phyloP scores from a whole-genome alignment of 2,797 vertebrate species.

The Sarcophilus harrisii region DNA sequence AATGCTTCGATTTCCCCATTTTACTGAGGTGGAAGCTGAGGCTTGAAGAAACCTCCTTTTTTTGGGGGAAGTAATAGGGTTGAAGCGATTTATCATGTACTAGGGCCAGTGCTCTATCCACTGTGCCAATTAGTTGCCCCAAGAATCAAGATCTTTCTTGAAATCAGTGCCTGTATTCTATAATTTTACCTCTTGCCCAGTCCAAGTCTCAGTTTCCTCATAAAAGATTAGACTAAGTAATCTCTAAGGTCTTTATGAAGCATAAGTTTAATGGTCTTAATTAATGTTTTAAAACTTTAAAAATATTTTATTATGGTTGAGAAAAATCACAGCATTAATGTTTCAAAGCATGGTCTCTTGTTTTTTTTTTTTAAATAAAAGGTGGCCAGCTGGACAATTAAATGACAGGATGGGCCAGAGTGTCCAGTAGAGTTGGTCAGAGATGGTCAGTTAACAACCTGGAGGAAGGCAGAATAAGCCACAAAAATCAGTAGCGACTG shows the following conservation, averaged over 20 bases:
- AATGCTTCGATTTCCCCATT: not conserved
- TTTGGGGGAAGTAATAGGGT: no score
- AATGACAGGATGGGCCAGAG: not conserved
- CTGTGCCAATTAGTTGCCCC: not conserved
- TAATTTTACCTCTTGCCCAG: not conserved
- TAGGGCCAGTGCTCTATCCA: not conserved
- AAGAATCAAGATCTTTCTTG: not conserved
- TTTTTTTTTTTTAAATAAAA: conserved; percentile 38
- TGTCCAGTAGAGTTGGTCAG: not conserved
- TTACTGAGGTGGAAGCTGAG: not conserved
- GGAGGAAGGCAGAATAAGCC: not conserved
- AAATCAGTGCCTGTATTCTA: not conserved
- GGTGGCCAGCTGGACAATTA: not conserved
- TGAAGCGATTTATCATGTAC: no score
- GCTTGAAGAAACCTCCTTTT: not conserved
- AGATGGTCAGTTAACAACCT: not conserved
- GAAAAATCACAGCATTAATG: conserved; percentile 16
- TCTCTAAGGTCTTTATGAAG: not conserved
- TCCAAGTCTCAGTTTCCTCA: not conserved
- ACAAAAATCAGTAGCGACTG: not conserved
- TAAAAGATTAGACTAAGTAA: not conserved
- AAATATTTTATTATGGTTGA: conserved; percentile 9
- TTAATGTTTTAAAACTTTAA: not conserved
- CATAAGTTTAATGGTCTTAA: not conserved
- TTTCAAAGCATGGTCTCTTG: not conserved